Percentiles rank a stretch among this genome's conserved stretches.
phyloP scores from a whole-genome alignment of 1,140 invertebrate species.

The Campoletis sonorensis region DNA sequence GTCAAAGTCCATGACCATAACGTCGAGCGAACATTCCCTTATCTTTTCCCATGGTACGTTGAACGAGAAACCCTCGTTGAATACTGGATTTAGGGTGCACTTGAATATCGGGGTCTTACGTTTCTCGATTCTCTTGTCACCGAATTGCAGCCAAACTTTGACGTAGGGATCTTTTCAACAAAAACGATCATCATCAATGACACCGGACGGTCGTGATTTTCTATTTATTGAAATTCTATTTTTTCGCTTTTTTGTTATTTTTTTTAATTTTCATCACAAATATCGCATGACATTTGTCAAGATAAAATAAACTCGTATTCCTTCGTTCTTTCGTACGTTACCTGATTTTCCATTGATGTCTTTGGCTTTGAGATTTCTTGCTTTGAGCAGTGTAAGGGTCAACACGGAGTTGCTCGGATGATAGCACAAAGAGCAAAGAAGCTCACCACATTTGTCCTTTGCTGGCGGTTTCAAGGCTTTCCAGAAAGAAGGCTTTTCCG shows the following conservation, averaged over 20 bases:
- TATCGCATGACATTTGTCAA: not conserved
- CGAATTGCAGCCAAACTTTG: conserved; percentile 97
- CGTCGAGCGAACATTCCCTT: conserved; percentile 92
- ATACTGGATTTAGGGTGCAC: conserved; percentile 93
- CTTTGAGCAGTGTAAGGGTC: conserved; percentile 92
- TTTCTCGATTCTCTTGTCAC: conserved; percentile 95
- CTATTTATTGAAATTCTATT: no score
- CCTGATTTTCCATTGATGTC: conserved; percentile 97
- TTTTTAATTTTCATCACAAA: not conserved
- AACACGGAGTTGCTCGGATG: conserved; percentile 93
- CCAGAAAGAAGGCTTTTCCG: conserved; percentile 94
- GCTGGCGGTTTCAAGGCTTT: conserved; percentile 94
- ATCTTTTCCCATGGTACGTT: conserved; percentile 97
- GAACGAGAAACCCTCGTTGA: conserved; percentile 95
- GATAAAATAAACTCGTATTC: not conserved
- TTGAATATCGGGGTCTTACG: conserved; percentile 97
- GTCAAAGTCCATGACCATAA: conserved; percentile 97
- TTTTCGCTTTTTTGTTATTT: no score
- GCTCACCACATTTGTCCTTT: conserved; percentile 94
- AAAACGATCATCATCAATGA: not conserved
- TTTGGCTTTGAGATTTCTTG: conserved; percentile 94
- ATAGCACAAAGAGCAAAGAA: conserved; percentile 93
- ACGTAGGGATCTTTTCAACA: conserved; percentile 92
- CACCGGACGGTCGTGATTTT: no score
- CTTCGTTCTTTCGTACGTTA: conserved; percentile 70